phyloP scores from a whole-genome alignment of 2,888 invertebrate genomes.

The Luperina testacea region DNA sequence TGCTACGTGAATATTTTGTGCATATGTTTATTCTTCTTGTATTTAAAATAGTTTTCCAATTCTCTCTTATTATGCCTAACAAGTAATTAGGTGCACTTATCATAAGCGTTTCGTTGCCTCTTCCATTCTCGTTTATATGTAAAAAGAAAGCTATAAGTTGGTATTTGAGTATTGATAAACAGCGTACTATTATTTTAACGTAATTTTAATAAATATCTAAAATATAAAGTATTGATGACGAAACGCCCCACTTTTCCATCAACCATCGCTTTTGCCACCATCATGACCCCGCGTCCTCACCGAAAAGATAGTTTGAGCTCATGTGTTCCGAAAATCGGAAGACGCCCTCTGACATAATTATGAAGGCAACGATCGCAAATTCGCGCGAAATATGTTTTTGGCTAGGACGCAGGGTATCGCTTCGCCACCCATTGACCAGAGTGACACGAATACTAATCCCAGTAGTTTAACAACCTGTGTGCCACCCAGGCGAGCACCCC shows the following conservation, averaged over 20 bases:
- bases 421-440: constrained; percentile 44
- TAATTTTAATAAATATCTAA: neutral
- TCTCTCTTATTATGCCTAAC: neutral
- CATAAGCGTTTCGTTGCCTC: constrained; percentile 20
- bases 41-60: neutral
- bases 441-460: constrained; percentile 60
- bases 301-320: neutral
- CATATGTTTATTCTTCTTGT: neutral
- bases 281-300: neutral
- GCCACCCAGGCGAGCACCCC: constrained; percentile 92
- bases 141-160: neutral
- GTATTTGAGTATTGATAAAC: neutral
- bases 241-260: constrained; percentile 31
- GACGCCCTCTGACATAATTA: neutral
- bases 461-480: constrained; percentile 62
- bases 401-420: constrained; percentile 9
- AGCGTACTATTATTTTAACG: constrained; percentile 8
- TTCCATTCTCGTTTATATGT: constrained; percentile 1
- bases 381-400: neutral
- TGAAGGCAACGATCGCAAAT: neutral
- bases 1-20: constrained; percentile 12
- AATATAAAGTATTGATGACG: neutral
- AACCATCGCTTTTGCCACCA: constrained; percentile 30
- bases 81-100: constrained; percentile 33
- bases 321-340: neutral